phyloP scores from a whole-genome alignment of 1,140 invertebrate genomes.

The Aphelenchoides avenae region DNA sequence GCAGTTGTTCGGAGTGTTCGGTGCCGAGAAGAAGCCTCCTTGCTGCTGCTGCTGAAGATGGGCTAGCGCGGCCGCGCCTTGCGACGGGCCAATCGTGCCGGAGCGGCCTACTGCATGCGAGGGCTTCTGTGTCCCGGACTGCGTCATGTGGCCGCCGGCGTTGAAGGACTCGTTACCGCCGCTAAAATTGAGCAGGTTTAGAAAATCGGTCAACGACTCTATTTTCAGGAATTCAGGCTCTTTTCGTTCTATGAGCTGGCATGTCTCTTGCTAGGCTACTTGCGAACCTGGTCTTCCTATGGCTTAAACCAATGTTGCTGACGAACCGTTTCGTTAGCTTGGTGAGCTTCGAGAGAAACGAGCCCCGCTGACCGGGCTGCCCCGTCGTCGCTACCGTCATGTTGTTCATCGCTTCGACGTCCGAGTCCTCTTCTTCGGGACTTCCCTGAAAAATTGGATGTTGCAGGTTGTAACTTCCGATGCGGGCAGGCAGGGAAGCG shows the following conservation, averaged over 20 bases:
- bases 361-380: constrained; percentile 34
- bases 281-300: too few relatives aligned
- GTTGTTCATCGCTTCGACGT: constrained; percentile 28
- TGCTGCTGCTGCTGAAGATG: constrained; percentile 34
- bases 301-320: too few relatives aligned
- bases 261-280: too few relatives aligned
- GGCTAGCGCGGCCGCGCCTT: constrained; percentile 31
- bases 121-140: too few relatives aligned
- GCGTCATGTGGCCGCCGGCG: too few relatives aligned
- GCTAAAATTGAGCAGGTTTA: too few relatives aligned
- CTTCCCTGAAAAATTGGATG: constrained; percentile 21
- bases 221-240: too few relatives aligned
- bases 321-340: constrained; percentile 56
- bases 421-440: constrained; percentile 45
- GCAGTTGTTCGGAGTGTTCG: constrained; percentile 37
- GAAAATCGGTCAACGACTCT: too few relatives aligned
- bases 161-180: too few relatives aligned
- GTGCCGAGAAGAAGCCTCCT: constrained; percentile 31
- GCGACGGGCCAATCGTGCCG: constrained; percentile 42
- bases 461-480: not conserved
- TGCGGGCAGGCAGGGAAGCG: not conserved
- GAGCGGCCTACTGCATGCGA: constrained; percentile 32
- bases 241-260: too few relatives aligned
- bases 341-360: constrained; percentile 55
- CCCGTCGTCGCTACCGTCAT: constrained; percentile 11